A percentile compares a stretch with the other conserved stretches of the same genome.
Evolutionary conservation across 1,140 invertebrate genomes (phyloP).

Genomic region (Nasonia giraulti): DNA sequence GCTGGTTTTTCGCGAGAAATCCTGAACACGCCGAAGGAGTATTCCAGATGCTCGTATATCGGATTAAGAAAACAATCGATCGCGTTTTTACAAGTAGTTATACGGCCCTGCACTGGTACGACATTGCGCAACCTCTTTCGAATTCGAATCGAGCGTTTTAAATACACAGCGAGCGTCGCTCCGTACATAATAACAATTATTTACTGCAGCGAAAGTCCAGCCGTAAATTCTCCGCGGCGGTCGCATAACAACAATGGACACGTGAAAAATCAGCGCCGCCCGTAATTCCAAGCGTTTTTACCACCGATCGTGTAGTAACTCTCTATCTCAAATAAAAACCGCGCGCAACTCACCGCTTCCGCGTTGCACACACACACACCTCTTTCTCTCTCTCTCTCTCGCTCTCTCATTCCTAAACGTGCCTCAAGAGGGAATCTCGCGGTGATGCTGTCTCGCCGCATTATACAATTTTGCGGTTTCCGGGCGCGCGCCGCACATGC

Average conservation of each 20-base stretch:
- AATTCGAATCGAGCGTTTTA: neutral
- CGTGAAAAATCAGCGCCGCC: neutral
- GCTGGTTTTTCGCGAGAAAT: too few species aligned
- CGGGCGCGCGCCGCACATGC: slow-evolving; percentile 18
- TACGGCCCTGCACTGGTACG: neutral
- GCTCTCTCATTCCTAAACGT: neutral
- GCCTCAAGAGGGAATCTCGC: slow-evolving; percentile 18
- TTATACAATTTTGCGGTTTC: slow-evolving; percentile 36
- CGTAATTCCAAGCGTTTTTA: neutral
- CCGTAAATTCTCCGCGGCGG: neutral
- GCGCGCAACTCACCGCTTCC: slow-evolving; percentile 10
- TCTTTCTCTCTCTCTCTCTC: too few species aligned
- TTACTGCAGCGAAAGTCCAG: neutral
- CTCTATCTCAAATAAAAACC: neutral
- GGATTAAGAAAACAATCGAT: neutral
- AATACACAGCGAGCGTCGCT: neutral
- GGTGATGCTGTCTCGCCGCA: slow-evolving; percentile 7
- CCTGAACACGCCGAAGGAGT: too few species aligned
- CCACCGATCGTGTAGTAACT: neutral
- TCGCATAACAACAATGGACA: neutral
- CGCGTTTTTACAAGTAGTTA: neutral
- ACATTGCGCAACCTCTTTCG: neutral
- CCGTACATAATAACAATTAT: too few species aligned
- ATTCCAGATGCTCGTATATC: too few species aligned
- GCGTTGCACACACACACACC: neutral